Percentiles rank a stretch among this genome's conserved stretches.
Evolutionary conservation across 2,113 vertebrate genomes (phyloP).

Genomic region (Sander vitreus): DNA sequence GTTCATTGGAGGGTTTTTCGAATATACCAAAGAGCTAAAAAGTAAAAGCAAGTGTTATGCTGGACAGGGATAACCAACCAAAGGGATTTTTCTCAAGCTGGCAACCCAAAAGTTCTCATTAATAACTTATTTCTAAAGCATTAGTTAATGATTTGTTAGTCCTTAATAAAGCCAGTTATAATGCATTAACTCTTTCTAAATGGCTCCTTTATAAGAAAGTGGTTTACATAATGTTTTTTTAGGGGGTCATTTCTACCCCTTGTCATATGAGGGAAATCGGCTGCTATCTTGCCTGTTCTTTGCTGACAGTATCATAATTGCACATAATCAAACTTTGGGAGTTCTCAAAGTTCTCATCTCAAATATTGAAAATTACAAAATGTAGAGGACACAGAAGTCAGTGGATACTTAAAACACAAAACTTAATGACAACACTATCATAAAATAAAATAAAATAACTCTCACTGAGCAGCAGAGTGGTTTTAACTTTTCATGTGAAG

Average conservation of each 20-base stretch:
- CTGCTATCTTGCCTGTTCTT: no score
- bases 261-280: background rate
- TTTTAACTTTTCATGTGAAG: background rate
- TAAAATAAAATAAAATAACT: background rate
- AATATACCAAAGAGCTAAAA: no score
- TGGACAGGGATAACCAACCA: no score
- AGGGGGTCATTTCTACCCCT: background rate
- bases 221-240: background rate
- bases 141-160: background rate
- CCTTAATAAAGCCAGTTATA: background rate
- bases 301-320: no score
- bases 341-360: background rate
- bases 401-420: background rate
- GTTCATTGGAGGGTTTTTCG: no score
- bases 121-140: background rate
- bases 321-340: background rate
- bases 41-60: no score
- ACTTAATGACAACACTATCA: background rate
- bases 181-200: background rate
- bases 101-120: no score
- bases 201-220: background rate
- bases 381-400: background rate
- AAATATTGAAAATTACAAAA: conserved; percentile 7
- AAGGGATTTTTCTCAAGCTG: no score
- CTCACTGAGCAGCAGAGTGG: background rate